Percentiles rank a stretch among this genome's conserved stretches.
These are phyloP conservation scores for Drosophila lutescens DNA, from an alignment of 2,888 invertebrate genomes.

Conservation along the genomic window DNA sequence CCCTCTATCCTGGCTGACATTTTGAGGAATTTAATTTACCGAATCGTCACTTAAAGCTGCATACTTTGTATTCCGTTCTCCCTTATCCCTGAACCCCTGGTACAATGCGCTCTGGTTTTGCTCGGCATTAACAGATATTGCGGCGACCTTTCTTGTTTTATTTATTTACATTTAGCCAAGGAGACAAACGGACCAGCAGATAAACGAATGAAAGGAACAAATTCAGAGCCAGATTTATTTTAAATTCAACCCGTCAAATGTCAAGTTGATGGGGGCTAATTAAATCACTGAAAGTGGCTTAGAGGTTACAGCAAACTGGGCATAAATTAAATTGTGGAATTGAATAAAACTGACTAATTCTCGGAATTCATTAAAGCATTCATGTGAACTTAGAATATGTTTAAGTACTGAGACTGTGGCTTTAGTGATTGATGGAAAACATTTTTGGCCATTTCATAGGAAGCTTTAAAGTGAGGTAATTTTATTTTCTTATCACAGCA, in stretches of 20 bases:
- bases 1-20: constrained; percentile 48
- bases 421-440: too few species aligned
- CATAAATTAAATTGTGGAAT: neutral
- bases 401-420: too few species aligned
- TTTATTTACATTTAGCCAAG: constrained; percentile 30
- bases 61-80: constrained; percentile 7
- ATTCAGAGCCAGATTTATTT: constrained; percentile 56
- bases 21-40: constrained; percentile 51
- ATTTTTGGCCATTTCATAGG: too few species aligned
- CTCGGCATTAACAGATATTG: constrained; percentile 22
- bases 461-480: too few species aligned
- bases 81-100: neutral
- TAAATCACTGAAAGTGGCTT: constrained; percentile 40
- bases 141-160: constrained; percentile 23
- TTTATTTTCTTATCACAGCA: too few species aligned
- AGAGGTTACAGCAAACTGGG: constrained; percentile 1
- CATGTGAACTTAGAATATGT: too few species aligned
- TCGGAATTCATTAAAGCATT: neutral
- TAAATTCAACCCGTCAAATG: constrained; percentile 61
- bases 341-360: neutral
- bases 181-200: constrained; percentile 48
- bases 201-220: constrained; percentile 52
- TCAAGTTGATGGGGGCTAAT: constrained; percentile 47
- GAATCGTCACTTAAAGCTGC: constrained; percentile 44
- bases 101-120: constrained; percentile 9